Evolutionary conservation across 2,888 invertebrate genomes (phyloP).

Genomic region (Caenorhabditis sulstoni): DNA sequence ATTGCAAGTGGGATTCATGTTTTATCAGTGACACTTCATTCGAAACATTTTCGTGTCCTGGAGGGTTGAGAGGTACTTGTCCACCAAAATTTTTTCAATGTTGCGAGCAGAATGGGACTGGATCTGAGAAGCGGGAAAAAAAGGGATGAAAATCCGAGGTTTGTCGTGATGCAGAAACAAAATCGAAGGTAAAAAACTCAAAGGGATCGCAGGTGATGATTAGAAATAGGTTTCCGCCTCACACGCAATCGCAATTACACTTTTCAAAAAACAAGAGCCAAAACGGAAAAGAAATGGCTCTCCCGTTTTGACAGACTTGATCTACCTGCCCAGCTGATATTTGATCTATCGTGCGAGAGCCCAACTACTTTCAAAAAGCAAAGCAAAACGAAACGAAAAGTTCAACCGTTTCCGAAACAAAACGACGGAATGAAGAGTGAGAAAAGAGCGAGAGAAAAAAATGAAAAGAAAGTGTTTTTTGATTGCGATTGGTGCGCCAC

Average conservation of each 20-base stretch:
- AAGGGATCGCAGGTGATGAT: no score
- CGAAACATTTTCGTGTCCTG: slow-evolving; percentile 2
- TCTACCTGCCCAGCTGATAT: not conserved
- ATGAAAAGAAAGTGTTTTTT: slow-evolving; percentile 39
- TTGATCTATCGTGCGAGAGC: not conserved
- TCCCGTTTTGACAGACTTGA: not conserved
- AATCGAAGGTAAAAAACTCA: no score
- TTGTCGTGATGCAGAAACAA: no score
- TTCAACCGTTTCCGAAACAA: not conserved
- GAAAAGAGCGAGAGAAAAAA: not conserved
- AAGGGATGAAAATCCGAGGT: no score
- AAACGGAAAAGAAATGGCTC: no score
- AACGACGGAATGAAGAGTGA: slow-evolving; percentile 11
- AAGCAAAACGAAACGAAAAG: not conserved
- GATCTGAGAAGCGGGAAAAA: no score
- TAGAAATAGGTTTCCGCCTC: no score
- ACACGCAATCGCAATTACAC: no score
- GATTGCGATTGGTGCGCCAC: no score
- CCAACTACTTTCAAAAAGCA: no score
- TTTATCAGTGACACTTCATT: slow-evolving; percentile 49
- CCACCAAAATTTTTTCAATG: not conserved
- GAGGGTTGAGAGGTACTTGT: slow-evolving; percentile 31
- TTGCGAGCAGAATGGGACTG: not conserved
- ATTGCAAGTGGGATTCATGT: slow-evolving; percentile 56
- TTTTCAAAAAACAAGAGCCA: no score